Base-by-base conservation (phyloP, 2,888 invertebrate genomes). In the Camponotus fellah region DNA sequence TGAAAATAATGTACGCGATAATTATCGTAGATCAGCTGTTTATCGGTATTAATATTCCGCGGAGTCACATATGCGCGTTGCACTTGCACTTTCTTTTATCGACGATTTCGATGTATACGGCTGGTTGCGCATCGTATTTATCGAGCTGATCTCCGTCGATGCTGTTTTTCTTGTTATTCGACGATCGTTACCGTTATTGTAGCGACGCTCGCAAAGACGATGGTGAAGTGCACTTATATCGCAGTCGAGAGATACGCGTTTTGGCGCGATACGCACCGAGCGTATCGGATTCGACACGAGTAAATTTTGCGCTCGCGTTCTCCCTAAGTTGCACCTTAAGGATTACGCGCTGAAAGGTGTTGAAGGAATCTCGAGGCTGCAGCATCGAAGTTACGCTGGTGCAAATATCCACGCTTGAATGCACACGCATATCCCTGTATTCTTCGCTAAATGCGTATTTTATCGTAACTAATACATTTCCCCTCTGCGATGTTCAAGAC, bases 161-260 rank as follows among this genome's bases (percentile, higher is more conserved):
- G 68, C 84, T 86, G 83, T 82, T 65, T 84, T 86, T 81, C 86
- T 87, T 82, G 86, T 88, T 90, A 88, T 86, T 12, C 79, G 74
- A 69, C 77, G 79, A 82, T 89, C 85, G 89, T 88, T 86, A 86
- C 85, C 86, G 88, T 90, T 90, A 90, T 88, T 90, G 84, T 76
- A 62, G 82, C 84, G 65, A 83, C 76, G 85, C 76, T 68, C 66
- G 82, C 80, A 72, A 53, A 80, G 75, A 71, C 66, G 72, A 53
- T n/a, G 53, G n/a, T 79, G 72, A 66, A 49, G 14, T 49, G 26
- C 56, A 58, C 43, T 69, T 26, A 66, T 85, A 85, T 82, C 84
- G 82, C 21, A 58, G 82, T 40, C 43, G 14, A 32, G 76, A 84
- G 86, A 88, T 53, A 53, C 85, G 85, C 85, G 83, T 86, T 85